Evolutionary conservation across 2,888 invertebrate species (phyloP), one percentile per base, ranked within the genome.

Genomic region (Bombylius major): DNA sequence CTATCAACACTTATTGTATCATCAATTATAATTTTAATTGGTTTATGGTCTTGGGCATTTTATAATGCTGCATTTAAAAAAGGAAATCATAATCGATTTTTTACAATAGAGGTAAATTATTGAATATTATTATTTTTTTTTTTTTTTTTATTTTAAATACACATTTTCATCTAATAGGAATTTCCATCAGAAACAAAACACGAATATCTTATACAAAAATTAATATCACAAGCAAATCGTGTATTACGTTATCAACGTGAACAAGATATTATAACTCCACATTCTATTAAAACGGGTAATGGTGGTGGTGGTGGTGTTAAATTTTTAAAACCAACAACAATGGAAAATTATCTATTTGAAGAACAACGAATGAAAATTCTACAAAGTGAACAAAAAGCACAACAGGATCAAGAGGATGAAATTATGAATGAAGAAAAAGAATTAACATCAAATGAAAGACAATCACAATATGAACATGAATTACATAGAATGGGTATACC

Each of bases 31-130:
- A 55, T 73, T 51, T 60, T 73, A 9, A 62, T 72, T 7, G 66
- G 66, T n/a, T 65, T 73, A 47, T 73, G 74, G 73, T 70, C 72
- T 13, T 73, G 73, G 72, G 69, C 71, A 49, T 67, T 73, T 62
- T 66, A 71, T 50, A 70, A 68, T 60, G 65, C 65, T 7, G 64
- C 65, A 44, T 62, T 61, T 56, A 56, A 56, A 50, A 9, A 4
- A 6, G 36, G 36, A 36, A 36, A 36, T 36, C 36, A 9, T 36
- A 42, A 44, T 54, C 55, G 49, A 39, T 31, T 46, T 4, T 55
- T 55, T 9, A 50, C 54, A 13, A 55, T 55, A 46, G 50, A 50
- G 36, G 54, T 55, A 55, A 36, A 36, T 51, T 32, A 31, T 13
- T 47, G 13, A 33, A 47, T n/a, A 8, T 47, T 0, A 14, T 44